Evolutionary conservation across 2,113 vertebrate species (phyloP), one percentile per base, ranked within the genome.

Genomic region (Cololabis saira): DNA sequence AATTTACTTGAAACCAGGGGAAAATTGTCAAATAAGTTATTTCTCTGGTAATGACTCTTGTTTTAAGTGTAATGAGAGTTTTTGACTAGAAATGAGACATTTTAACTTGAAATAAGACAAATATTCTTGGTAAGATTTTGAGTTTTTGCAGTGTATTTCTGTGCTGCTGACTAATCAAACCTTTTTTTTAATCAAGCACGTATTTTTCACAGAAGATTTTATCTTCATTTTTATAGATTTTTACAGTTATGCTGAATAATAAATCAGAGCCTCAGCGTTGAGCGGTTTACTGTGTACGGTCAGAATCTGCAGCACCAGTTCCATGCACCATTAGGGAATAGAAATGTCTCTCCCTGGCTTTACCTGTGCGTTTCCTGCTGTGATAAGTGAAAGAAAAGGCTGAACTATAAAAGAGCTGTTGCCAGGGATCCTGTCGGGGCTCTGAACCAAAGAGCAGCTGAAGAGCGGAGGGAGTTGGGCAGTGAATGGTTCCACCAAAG

Each of bases 271-370:
- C 33, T 37, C 10, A 37, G 3, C 6, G 64, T 70, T 0, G 16
- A 12, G 27, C 21, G 37, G 8, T 44, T 67, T 48, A 0, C 15
- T 67, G 40, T 76, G 59, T 45, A 19, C 49, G 51, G 17, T 16
- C 42, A 9, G 3, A 19, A 21, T 22, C 27, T n/a, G 16, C 33
- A 17, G 59, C 45, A 0, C 33, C 6, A 37, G 6, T 37, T n/a
- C 17, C 24, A 27, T 52, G 42, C 47, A 40, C 27, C 4, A 50
- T 37, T 37, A 37, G 33, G 5, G 41, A 71, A 56, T 17, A 16
- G 24, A 27, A 27, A 65, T 62, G 27, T 45, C 43, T 22, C 12
- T 16, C 16, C 15, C 49, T 48, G 52, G 55, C 53, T 56, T 81
- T 60, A 58, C 51, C 50, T 74, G 33, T 17, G 6, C 1, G 14